Conservation (phyloP, 1,140 invertebrate genomes). For the Papilio glaucus region DNA sequence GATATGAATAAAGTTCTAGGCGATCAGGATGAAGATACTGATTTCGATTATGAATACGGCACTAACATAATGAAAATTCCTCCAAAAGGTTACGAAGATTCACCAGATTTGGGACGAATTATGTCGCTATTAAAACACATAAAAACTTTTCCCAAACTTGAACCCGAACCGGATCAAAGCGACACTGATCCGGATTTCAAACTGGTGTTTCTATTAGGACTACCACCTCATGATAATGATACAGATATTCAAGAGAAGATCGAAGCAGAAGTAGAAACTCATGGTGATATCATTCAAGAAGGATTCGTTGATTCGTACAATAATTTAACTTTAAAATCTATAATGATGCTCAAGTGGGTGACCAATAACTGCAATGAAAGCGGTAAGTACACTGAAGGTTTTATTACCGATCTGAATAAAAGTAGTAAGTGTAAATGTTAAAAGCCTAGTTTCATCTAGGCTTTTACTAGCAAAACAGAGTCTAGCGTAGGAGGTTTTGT, state of each 20-base stretch:
- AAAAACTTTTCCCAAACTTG: conserved; percentile 54
- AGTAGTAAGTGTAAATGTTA: no score
- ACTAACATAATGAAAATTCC: conserved; percentile 79
- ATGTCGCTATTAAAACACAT: conserved; percentile 56
- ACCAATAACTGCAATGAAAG: conserved; percentile 85
- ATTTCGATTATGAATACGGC: conserved; percentile 60
- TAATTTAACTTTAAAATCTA: conserved; percentile 95
- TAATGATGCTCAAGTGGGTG: conserved; percentile 93
- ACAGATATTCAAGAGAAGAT: conserved; percentile 83
- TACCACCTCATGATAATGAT: conserved; percentile 61
- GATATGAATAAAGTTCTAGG: conserved; percentile 75
- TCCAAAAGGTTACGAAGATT: conserved; percentile 69
- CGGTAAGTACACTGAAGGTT: conserved; percentile 53
- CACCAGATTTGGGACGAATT: conserved; percentile 60
- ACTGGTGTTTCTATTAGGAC: conserved; percentile 69
- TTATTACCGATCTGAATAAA: no score
- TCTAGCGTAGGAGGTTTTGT: no score
- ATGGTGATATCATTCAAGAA: conserved; percentile 95
- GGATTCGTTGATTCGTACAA: conserved; percentile 95
- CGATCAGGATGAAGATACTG: conserved; percentile 55
- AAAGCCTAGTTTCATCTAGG: no score
- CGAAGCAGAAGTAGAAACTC: conserved; percentile 84
- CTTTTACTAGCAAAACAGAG: no score
- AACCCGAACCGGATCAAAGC: conserved; percentile 37
- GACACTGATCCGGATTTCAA: conserved; percentile 60